Conservation (phyloP, 2,797 vertebrate species). For the Sus cebifrons region DNA sequence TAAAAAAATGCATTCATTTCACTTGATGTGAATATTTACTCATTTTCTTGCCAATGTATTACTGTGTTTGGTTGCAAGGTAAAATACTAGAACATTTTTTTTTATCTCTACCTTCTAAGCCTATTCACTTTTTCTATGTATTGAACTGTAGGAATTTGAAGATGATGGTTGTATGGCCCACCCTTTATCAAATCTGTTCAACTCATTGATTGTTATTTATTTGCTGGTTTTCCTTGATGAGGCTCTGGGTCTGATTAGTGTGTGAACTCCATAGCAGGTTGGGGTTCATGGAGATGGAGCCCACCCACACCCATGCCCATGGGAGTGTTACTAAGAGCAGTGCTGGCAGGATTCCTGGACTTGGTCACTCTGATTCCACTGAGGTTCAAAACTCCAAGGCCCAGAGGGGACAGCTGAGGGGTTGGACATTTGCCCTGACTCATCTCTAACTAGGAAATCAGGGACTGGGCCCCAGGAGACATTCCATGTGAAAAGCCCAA, state of each 20-base stretch:
- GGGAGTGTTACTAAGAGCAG: not conserved
- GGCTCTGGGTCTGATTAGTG: not conserved
- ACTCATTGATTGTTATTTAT: not conserved
- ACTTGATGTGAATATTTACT: not conserved
- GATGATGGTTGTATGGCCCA: not conserved
- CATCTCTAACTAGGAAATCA: constrained; percentile 10
- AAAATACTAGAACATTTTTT: too few species aligned
- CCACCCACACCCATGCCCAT: not conserved
- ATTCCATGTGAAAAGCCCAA: constrained; percentile 2
- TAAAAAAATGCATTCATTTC: not conserved
- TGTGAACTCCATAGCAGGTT: not conserved
- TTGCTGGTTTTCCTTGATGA: not conserved
- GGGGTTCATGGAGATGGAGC: accelerated
- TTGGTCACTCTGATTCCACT: not conserved
- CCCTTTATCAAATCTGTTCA: not conserved
- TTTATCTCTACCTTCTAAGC: not conserved
- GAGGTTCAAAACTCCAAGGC: not conserved
- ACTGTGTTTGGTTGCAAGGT: too few species aligned
- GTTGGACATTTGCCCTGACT: constrained; percentile 7
- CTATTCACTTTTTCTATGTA: constrained; percentile 7
- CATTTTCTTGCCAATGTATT: constrained; percentile 23
- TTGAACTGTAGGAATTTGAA: constrained; percentile 24
- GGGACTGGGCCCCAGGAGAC: constrained; percentile 39
- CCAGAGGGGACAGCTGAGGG: not conserved
- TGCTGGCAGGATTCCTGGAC: not conserved